phyloP scores from a whole-genome alignment of 2,797 vertebrate genomes.

The Mallotus villosus region DNA sequence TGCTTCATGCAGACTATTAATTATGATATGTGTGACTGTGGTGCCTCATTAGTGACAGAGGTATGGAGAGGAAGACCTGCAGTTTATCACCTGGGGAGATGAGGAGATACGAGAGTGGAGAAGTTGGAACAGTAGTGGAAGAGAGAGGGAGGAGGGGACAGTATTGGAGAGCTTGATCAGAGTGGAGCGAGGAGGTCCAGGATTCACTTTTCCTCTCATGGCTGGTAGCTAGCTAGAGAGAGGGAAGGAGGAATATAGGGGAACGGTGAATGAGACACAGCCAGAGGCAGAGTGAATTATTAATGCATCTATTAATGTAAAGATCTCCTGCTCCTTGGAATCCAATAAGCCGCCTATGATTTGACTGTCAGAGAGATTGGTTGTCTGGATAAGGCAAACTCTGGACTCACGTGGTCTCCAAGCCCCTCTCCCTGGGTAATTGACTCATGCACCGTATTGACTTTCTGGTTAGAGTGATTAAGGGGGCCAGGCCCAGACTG shows the following conservation, averaged over 20 bases:
- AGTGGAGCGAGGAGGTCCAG: neutral
- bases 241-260: neutral
- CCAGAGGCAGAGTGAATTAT: slow-evolving; percentile 68
- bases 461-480: slow-evolving; percentile 71
- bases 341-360: slow-evolving; percentile 70
- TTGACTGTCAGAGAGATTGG: slow-evolving; percentile 65
- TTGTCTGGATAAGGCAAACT: slow-evolving; percentile 52
- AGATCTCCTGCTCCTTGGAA: slow-evolving; percentile 60
- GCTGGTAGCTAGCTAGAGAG: neutral
- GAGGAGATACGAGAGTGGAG: neutral
- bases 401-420: slow-evolving; percentile 43
- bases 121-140: neutral
- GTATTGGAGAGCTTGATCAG: slow-evolving; percentile 15
- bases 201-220: slow-evolving; percentile 25
- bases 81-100: slow-evolving; percentile 50
- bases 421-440: slow-evolving; percentile 60
- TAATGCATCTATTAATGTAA: slow-evolving; percentile 61
- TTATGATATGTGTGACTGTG: slow-evolving; percentile 66
- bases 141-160: neutral
- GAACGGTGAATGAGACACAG: slow-evolving; percentile 45
- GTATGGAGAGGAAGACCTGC: slow-evolving; percentile 40
- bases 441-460: slow-evolving; percentile 69
- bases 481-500: slow-evolving; percentile 46
- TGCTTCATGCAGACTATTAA: slow-evolving; percentile 66
- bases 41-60: slow-evolving; percentile 63